Base-by-base conservation (phyloP, 1,140 invertebrate species). In the Rhynchophorus ferrugineus region DNA sequence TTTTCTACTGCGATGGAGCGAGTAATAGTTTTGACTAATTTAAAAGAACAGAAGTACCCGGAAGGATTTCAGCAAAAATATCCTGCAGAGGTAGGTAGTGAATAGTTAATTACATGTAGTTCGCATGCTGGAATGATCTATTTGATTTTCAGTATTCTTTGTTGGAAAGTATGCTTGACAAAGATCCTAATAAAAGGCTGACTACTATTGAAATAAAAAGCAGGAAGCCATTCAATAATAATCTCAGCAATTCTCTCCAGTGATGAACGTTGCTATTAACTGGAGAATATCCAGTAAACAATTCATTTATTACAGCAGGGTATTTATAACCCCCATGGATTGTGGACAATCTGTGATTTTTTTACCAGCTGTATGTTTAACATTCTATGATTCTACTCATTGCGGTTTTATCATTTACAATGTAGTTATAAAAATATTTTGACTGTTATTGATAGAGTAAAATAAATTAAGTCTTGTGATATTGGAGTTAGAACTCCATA, bases 1-100 rank as follows among this genome's bases (percentile, higher is more conserved):
- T 97, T 98, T 70, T 70, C 70, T 3, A 98, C 95, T 0, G 84
- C 91, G 69, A 89, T 93, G 80, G 94, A 98, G 73, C 75, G 92
- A 43, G 74, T 87, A 22, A 65, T 71, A 19, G 77, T 77, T 13
- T 66, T 91, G 6, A 73, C 75, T 33, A 69, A 76, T 44, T 68
- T 91, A 3, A 75, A 84, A 29, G 75, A 79, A 29, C 76, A 79
- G 3, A 68, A 73, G n/a, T 91, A 86, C 69, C 89, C 90, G 0
- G 54, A 73, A 11, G 65, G 79, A 21, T 94, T 95, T 68, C 61
- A 67, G 1, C 61, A 70, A 0, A 69, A 80, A 35, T 78, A 81
- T 75, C 75, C 80, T 6, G 69, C 78, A 38, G 88, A 93, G 78
- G 86, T 89, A 75, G 69, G 59, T 63, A 35, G 8, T 9, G 5